These are phyloP conservation scores for Machimus rusticus DNA, from an alignment of 2,888 invertebrate species.

Conservation along the genomic window DNA sequence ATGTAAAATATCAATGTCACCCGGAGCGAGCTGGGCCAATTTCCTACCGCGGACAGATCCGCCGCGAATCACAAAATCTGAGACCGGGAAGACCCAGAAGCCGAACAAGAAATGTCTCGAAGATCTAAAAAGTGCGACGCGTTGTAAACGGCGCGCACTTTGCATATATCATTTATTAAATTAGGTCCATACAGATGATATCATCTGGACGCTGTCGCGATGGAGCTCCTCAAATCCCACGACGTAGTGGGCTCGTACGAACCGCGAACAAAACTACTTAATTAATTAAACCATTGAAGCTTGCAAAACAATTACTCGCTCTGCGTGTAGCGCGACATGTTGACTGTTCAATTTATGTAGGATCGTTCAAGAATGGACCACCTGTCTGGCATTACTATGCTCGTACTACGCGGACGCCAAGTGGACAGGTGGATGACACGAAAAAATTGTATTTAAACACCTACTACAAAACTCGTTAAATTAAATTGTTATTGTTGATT, in stretches of 20 bases:
- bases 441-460: neutral
- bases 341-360: neutral
- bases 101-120: neutral
- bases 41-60: neutral
- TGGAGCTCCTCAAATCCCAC: neutral
- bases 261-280: neutral
- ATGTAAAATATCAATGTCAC: slow-evolving; percentile 24
- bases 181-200: slow-evolving; percentile 14
- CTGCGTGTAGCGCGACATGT: neutral
- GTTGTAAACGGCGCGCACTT: neutral
- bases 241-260: neutral
- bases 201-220: neutral
- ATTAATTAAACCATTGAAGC: slow-evolving; percentile 28
- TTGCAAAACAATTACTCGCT: slow-evolving; percentile 19
- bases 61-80: neutral
- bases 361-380: neutral
- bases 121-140: neutral
- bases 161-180: slow-evolving; percentile 6
- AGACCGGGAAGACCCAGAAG: neutral
- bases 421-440: neutral
- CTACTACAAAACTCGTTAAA: no score
- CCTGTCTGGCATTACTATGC: neutral
- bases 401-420: neutral
- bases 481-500: no score
- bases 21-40: neutral